Evolutionary conservation across 2,888 invertebrate genomes (phyloP).

Genomic region (Nasonovia ribisnigri): DNA sequence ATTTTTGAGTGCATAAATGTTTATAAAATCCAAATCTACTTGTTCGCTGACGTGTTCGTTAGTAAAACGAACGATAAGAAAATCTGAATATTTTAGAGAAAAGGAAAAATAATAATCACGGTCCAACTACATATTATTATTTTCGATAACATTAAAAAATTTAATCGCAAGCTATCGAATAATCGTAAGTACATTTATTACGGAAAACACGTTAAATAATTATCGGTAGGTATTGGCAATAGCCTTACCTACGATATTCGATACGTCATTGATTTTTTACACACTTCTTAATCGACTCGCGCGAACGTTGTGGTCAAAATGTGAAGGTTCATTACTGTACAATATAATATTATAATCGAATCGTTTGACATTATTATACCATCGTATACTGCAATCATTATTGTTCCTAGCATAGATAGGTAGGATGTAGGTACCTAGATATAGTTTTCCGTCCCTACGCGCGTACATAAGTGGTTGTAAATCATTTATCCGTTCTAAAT

Average conservation of each 20-base stretch:
- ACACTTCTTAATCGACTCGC: neutral
- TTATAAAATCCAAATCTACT: neutral
- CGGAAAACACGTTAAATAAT: neutral
- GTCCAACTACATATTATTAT: too few relatives aligned
- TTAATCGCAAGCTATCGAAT: neutral
- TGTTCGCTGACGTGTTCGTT: neutral
- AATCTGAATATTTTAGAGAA: neutral
- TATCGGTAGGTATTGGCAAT: neutral
- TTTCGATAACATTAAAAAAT: too few relatives aligned
- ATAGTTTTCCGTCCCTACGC: neutral
- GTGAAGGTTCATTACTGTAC: neutral
- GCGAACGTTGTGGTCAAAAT: neutral
- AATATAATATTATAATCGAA: neutral
- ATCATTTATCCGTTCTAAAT: conserved; percentile 32
- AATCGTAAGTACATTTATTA: neutral
- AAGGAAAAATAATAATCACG: neutral
- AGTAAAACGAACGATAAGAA: neutral
- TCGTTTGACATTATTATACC: neutral
- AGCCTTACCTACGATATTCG: neutral
- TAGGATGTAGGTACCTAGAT: neutral
- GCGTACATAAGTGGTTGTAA: conserved; percentile 16
- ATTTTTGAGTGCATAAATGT: neutral
- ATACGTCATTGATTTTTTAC: neutral
- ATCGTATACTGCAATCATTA: neutral
- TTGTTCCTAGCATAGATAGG: neutral